These are phyloP conservation scores for Ferdinandea cuprea DNA, from an alignment of 2,888 invertebrate species.

Conservation along the genomic window DNA sequence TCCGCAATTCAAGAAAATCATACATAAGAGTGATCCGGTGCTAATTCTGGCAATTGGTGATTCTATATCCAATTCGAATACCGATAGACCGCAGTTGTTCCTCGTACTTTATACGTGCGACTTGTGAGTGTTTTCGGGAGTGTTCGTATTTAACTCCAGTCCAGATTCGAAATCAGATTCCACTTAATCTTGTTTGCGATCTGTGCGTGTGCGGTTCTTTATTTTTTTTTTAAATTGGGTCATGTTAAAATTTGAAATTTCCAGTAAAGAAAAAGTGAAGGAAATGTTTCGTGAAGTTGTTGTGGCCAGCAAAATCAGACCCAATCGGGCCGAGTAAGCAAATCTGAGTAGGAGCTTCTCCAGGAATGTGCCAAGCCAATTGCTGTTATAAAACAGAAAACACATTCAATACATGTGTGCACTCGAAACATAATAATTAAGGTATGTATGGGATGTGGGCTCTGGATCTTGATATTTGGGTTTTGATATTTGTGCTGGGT, in stretches of 20 bases:
- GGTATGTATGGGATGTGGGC: conserved; percentile 24
- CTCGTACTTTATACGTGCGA: too few relatives aligned
- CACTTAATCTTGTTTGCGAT: conserved; percentile 5
- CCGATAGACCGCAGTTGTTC: conserved; percentile 4
- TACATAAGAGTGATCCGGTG: neutral
- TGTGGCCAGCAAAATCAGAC: conserved; percentile 23
- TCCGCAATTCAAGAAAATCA: conserved; percentile 9
- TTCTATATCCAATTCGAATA: neutral
- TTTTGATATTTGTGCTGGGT: too few relatives aligned
- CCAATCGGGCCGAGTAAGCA: conserved; percentile 18
- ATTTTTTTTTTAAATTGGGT: conserved; percentile 25
- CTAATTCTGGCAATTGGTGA: conserved; percentile 8
- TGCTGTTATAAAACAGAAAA: conserved; percentile 35
- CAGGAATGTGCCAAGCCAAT: conserved; percentile 48
- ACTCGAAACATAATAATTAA: neutral
- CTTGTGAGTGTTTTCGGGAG: neutral
- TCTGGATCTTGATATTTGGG: too few relatives aligned
- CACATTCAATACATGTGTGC: conserved; percentile 16
- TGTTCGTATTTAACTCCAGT: neutral
- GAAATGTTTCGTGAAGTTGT: conserved; percentile 20
- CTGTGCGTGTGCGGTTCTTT: neutral
- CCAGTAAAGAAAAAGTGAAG: conserved; percentile 11
- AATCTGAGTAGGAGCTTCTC: conserved; percentile 7
- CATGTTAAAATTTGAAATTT: conserved; percentile 35
- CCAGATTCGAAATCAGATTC: conserved; percentile 13